Evolutionary conservation across 2,888 invertebrate species (phyloP).

Genomic region (Melieria omissa): DNA sequence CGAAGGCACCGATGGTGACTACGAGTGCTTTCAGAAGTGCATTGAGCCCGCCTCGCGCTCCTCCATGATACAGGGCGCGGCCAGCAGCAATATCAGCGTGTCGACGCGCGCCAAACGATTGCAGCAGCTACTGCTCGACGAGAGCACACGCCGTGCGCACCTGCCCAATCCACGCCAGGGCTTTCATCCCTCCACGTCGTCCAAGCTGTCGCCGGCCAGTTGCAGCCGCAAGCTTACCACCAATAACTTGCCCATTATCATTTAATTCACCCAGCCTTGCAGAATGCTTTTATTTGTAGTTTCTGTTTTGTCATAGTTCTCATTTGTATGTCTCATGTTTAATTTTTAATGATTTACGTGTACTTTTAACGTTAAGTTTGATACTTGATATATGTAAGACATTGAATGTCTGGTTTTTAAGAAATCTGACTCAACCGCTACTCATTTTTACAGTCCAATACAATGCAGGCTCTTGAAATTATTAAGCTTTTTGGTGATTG

Average conservation of each 20-base stretch:
- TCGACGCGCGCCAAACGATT: conserved; percentile 37
- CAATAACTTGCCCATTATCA: conserved; percentile 59
- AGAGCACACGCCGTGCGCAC: conserved; percentile 41
- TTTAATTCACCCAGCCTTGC: conserved; percentile 41
- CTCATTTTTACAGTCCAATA: too few relatives aligned
- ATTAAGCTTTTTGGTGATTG: too few relatives aligned
- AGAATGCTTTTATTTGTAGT: too few relatives aligned
- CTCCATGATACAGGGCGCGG: conserved; percentile 43
- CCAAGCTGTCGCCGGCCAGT: conserved; percentile 39
- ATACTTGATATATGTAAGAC: background rate
- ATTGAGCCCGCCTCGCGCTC: conserved; percentile 52
- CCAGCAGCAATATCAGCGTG: conserved; percentile 4
- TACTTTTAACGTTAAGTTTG: background rate
- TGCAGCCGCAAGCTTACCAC: conserved; percentile 55
- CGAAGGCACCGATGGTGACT: conserved; percentile 45
- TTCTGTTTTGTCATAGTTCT: conserved; percentile 6
- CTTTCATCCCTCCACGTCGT: conserved; percentile 39
- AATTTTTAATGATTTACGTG: conserved; percentile 1
- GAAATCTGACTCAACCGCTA: background rate
- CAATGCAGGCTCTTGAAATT: too few relatives aligned
- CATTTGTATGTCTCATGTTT: conserved; percentile 4
- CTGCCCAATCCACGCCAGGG: conserved; percentile 40
- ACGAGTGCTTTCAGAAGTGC: conserved; percentile 51
- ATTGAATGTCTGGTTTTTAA: background rate
- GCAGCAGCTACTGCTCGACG: conserved; percentile 36